phyloP scores from a whole-genome alignment of 2,888 invertebrate species.

The Andrena camellia region DNA sequence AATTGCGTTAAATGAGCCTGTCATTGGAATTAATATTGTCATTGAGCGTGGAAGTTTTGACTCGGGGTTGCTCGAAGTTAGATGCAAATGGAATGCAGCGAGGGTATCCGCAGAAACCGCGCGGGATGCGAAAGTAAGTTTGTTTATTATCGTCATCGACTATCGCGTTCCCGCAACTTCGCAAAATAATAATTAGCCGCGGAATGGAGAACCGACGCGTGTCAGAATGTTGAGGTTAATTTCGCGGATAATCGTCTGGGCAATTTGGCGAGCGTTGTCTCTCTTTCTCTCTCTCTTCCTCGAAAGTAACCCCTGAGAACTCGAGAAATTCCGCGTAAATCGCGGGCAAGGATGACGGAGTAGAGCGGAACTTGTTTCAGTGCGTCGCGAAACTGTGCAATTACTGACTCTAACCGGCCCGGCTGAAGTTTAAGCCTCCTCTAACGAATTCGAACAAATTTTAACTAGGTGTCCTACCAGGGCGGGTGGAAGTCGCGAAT shows the following conservation, averaged over 20 bases:
- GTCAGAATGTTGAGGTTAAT: slow-evolving; percentile 46
- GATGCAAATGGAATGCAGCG: background rate
- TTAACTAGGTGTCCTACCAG: slow-evolving; percentile 68
- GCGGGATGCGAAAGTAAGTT: slow-evolving; percentile 40
- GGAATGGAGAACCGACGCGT: background rate
- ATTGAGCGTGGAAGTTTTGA: background rate
- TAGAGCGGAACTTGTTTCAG: slow-evolving; percentile 35
- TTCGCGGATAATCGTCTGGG: slow-evolving; percentile 41
- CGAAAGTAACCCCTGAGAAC: slow-evolving; percentile 16
- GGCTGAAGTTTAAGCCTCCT: slow-evolving; percentile 73
- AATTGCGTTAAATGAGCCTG: too few species aligned
- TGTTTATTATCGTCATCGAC: slow-evolving; percentile 32
- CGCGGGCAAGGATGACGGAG: slow-evolving; percentile 15
- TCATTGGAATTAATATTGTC: background rate
- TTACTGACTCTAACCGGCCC: slow-evolving; percentile 65
- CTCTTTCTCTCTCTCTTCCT: background rate
- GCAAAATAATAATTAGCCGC: slow-evolving; percentile 44
- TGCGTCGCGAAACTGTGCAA: slow-evolving; percentile 57
- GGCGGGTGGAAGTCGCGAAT: slow-evolving; percentile 2
- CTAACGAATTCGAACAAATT: slow-evolving; percentile 78
- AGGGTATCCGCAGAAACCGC: background rate
- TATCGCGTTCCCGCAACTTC: slow-evolving; percentile 4
- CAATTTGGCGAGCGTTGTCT: slow-evolving; percentile 29
- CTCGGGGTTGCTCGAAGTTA: background rate
- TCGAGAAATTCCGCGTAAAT: slow-evolving; percentile 35